Conservation (phyloP, 2,797 vertebrate species). For the Characodon lateralis region DNA sequence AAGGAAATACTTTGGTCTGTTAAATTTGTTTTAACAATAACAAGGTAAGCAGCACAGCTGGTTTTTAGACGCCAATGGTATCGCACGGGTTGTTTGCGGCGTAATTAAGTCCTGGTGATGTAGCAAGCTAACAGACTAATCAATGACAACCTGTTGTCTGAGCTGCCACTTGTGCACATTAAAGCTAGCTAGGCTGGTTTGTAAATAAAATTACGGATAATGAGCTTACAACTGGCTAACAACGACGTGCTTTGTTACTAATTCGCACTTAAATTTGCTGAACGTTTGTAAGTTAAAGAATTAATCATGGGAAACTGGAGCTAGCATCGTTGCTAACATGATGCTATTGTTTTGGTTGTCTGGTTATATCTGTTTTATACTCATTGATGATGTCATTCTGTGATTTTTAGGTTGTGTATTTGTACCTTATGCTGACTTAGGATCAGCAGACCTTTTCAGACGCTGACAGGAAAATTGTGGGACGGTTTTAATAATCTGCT, state of each 20-base stretch:
- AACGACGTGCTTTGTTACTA: fast-evolving
- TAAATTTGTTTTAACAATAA: neutral
- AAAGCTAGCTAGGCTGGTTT: neutral
- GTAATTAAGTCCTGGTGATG: neutral
- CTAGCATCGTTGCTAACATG: constrained; percentile 53
- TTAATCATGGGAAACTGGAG: constrained; percentile 1
- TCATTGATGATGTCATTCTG: neutral
- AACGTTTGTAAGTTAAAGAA: neutral
- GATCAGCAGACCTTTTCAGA: neutral
- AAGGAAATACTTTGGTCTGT: constrained; percentile 5
- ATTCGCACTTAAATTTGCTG: neutral
- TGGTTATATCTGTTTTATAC: neutral
- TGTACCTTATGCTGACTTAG: neutral
- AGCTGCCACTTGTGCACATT: constrained; percentile 20
- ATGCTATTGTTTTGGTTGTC: constrained; percentile 30
- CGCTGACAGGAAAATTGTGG: neutral
- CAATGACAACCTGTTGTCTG: constrained; percentile 70
- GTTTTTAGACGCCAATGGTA: neutral
- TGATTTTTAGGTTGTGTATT: neutral
- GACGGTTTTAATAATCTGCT: neutral
- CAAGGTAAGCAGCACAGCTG: neutral
- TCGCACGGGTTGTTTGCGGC: neutral
- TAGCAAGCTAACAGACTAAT: constrained; percentile 38
- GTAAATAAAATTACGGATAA: neutral
- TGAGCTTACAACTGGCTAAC: fast-evolving